Evolutionary conservation across 2,797 vertebrate genomes (phyloP).

Genomic region (Distichodus sexfasciatus): DNA sequence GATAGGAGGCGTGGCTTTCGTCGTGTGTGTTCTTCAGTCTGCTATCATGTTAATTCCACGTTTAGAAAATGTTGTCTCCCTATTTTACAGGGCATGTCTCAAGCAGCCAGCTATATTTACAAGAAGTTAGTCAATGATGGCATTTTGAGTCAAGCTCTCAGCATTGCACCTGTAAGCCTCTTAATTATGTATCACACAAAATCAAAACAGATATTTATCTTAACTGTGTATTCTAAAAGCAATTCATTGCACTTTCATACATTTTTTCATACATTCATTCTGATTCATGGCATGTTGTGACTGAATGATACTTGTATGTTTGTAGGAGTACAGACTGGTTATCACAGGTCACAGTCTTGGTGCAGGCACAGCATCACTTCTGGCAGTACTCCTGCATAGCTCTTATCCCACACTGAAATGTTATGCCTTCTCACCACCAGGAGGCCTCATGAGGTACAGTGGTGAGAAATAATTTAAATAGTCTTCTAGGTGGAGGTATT

Average conservation of each 20-base stretch:
- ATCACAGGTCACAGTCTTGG: conserved; percentile 95
- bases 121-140: conserved; percentile 85
- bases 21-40: too few relatives aligned
- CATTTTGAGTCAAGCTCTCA: conserved; percentile 93
- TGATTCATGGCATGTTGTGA: conserved; percentile 1
- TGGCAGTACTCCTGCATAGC: conserved; percentile 81
- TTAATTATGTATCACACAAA: too few relatives aligned
- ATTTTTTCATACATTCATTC: too few relatives aligned
- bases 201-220: too few relatives aligned
- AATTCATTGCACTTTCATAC: too few relatives aligned
- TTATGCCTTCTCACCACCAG: conserved; percentile 93
- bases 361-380: conserved; percentile 83
- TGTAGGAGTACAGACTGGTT: conserved; percentile 91
- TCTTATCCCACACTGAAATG: conserved; percentile 82
- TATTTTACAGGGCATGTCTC: conserved; percentile 83
- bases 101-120: conserved; percentile 89
- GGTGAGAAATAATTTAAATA: background rate
- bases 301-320: background rate
- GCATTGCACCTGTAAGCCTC: conserved; percentile 84
- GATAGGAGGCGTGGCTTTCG: too few relatives aligned
- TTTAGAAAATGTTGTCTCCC: background rate
- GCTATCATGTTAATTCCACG: background rate
- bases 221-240: too few relatives aligned
- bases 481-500: background rate
- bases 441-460: conserved; percentile 90